Conservation (phyloP, 2,797 vertebrate species). For the Parauchenoglanis punctatus region DNA sequence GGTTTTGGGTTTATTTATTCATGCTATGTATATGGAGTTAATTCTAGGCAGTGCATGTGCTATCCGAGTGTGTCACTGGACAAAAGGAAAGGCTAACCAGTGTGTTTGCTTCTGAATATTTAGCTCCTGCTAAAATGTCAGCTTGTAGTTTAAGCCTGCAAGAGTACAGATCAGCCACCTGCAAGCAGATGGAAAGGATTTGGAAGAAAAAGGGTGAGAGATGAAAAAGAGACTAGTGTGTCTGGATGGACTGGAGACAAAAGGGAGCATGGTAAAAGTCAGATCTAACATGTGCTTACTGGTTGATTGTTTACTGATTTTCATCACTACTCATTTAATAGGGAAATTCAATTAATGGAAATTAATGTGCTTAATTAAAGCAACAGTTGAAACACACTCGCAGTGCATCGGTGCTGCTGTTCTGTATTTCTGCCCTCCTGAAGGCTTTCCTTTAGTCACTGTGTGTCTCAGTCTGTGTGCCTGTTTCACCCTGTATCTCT, state of each 20-base stretch:
- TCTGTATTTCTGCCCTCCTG: neutral
- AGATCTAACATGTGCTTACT: neutral
- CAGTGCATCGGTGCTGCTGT: neutral
- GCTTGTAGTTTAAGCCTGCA: slow-evolving; percentile 10
- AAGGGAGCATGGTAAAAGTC: neutral
- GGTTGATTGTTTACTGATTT: neutral
- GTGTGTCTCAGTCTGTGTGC: neutral
- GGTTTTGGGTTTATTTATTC: slow-evolving; percentile 69
- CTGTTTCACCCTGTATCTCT: neutral
- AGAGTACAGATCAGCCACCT: neutral
- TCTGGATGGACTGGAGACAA: neutral
- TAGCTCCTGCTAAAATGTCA: slow-evolving; percentile 40
- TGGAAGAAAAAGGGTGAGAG: neutral
- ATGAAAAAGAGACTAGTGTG: neutral
- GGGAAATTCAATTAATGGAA: neutral
- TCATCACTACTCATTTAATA: neutral
- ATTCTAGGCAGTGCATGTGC: slow-evolving; percentile 68
- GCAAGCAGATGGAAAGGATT: slow-evolving; percentile 2
- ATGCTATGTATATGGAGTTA: slow-evolving; percentile 66
- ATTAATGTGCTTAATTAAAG: too few species aligned
- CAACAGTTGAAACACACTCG: neutral
- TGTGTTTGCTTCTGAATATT: slow-evolving; percentile 31
- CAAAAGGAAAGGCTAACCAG: slow-evolving; percentile 30
- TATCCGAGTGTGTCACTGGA: slow-evolving; percentile 50
- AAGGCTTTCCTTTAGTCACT: slow-evolving; percentile 5